phyloP scores from a whole-genome alignment of 2,888 invertebrate species.

The Drosophila mulleri region DNA sequence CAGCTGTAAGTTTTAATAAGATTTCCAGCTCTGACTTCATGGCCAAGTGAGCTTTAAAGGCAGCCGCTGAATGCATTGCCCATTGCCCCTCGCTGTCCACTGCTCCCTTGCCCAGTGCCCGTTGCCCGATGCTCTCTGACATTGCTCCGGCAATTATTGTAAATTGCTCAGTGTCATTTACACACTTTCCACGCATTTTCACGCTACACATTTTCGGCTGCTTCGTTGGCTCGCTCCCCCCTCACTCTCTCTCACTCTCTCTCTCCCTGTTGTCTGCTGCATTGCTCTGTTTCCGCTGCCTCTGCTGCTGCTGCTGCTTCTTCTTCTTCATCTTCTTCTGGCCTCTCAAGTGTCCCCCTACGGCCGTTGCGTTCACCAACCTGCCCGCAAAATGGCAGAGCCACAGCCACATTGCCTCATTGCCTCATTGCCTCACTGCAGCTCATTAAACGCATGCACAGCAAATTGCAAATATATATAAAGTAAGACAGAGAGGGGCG shows the following conservation, averaged over 20 bases:
- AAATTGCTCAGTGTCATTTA: slow-evolving; percentile 76
- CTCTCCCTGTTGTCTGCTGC: slow-evolving; percentile 52
- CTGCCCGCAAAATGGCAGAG: slow-evolving; percentile 68
- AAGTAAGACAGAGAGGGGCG: not conserved
- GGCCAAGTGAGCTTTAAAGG: slow-evolving; percentile 68
- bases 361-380: slow-evolving; percentile 47
- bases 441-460: slow-evolving; percentile 74
- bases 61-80: slow-evolving; percentile 19
- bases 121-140: slow-evolving; percentile 29
- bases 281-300: slow-evolving; percentile 19
- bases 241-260: no score
- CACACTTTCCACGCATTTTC: slow-evolving; percentile 77
- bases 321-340: slow-evolving; percentile 6
- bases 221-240: slow-evolving; percentile 25
- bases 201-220: slow-evolving; percentile 36
- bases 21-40: slow-evolving; percentile 66
- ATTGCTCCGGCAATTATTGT: slow-evolving; percentile 69
- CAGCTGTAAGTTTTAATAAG: slow-evolving; percentile 80
- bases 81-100: not conserved
- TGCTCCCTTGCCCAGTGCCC: no score
- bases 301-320: no score
- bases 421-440: slow-evolving; percentile 55
- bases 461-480: slow-evolving; percentile 37
- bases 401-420: slow-evolving; percentile 33
- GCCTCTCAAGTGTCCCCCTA: slow-evolving; percentile 19